phyloP scores from a whole-genome alignment of 2,797 vertebrate genomes.

The Onychomys arenicola region DNA sequence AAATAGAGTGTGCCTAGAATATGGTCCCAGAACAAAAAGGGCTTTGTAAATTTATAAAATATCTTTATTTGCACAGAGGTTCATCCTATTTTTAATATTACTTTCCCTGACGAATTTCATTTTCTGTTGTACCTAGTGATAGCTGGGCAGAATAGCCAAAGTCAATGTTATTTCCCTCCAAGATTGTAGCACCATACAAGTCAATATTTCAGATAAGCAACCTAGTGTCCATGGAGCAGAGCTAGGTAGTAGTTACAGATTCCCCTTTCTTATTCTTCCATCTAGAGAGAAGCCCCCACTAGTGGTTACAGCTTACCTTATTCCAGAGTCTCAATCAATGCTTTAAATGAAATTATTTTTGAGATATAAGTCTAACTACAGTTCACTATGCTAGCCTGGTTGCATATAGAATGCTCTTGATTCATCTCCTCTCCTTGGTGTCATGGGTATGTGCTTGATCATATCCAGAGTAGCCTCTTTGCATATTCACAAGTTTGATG shows the following conservation, averaged over 20 bases:
- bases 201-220: background rate
- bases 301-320: background rate
- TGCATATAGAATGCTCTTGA: background rate
- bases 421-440: background rate
- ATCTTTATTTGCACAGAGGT: background rate
- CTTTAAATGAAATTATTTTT: conserved; percentile 11
- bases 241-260: background rate
- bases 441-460: background rate
- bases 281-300: too few relatives aligned
- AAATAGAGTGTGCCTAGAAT: background rate
- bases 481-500: background rate
- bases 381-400: background rate
- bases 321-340: background rate
- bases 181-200: background rate
- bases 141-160: background rate
- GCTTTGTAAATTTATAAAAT: conserved; percentile 32
- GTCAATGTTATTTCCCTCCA: background rate
- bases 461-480: background rate
- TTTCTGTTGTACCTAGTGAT: background rate
- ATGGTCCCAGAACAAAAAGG: background rate
- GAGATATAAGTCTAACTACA: background rate
- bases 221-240: background rate
- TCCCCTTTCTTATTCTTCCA: too few relatives aligned
- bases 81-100: background rate
- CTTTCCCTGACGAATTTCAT: background rate